phyloP scores from a whole-genome alignment of 2,797 vertebrate genomes.

The Rallus crepitans region DNA sequence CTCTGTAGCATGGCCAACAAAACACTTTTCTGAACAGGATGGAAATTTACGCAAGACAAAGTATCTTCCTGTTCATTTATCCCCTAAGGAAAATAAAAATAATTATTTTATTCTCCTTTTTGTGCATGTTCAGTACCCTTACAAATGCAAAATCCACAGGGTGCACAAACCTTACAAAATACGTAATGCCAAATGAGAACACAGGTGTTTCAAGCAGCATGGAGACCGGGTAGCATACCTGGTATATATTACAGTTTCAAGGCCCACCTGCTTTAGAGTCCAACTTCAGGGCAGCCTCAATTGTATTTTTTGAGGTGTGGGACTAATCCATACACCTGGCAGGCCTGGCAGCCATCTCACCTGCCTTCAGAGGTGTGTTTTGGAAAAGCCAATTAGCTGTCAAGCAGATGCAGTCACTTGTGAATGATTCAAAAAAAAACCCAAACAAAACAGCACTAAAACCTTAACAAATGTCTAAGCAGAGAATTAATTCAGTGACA shows the following conservation, averaged over 20 bases:
- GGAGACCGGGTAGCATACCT: neutral
- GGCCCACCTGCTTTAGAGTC: neutral
- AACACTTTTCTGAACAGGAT: neutral
- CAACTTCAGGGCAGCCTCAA: neutral
- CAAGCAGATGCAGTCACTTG: neutral
- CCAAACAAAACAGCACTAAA: neutral
- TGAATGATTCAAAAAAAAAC: neutral
- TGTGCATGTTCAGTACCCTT: neutral
- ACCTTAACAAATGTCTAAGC: neutral
- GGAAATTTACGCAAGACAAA: neutral
- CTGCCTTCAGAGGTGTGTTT: neutral
- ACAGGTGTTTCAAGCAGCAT: neutral
- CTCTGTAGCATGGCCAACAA: neutral
- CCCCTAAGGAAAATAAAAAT: conserved; percentile 59
- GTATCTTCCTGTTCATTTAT: neutral
- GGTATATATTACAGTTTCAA: neutral
- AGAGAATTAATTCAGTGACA: neutral
- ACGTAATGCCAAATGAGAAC: neutral
- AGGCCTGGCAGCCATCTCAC: neutral
- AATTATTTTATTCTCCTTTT: conserved; percentile 42
- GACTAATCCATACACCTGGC: neutral
- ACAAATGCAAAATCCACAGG: neutral
- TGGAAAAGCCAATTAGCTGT: neutral
- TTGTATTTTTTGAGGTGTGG: neutral
- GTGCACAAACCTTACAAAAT: neutral